Evolutionary conservation across 2,113 vertebrate species (phyloP).

Genomic region (Poeciliopsis retropinna): DNA sequence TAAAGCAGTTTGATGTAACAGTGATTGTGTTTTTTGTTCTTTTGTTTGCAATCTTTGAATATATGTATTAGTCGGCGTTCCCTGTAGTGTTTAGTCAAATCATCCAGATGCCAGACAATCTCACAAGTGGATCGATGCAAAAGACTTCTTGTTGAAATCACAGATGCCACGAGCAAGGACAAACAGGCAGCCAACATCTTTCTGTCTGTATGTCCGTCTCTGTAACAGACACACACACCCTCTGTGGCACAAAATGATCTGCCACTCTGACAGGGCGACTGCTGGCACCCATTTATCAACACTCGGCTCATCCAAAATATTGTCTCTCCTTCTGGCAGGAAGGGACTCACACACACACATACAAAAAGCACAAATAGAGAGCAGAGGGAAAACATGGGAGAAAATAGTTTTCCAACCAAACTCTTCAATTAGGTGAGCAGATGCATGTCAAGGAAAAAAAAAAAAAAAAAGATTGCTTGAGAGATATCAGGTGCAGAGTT

Average conservation of each 20-base stretch:
- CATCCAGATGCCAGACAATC: slow-evolving; percentile 47
- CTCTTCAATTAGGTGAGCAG: slow-evolving; percentile 50
- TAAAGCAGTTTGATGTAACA: slow-evolving; percentile 13
- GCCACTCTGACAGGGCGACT: slow-evolving; percentile 66
- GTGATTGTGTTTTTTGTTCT: not conserved
- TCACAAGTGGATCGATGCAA: slow-evolving; percentile 59
- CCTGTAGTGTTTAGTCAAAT: slow-evolving; percentile 35
- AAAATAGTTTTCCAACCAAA: slow-evolving; percentile 25
- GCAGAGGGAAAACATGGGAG: slow-evolving; percentile 17
- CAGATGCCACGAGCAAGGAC: slow-evolving; percentile 64
- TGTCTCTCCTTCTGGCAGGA: slow-evolving; percentile 66
- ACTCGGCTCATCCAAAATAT: slow-evolving; percentile 61
- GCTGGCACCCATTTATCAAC: slow-evolving; percentile 69
- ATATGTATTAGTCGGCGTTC: not conserved
- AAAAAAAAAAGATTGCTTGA: slow-evolving; percentile 15
- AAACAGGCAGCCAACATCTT: slow-evolving; percentile 50
- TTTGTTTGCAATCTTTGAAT: not conserved
- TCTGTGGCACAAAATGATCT: slow-evolving; percentile 70
- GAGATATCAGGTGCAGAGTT: slow-evolving; percentile 21
- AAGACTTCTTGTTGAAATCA: slow-evolving; percentile 55
- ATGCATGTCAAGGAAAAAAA: slow-evolving; percentile 6
- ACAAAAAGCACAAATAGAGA: slow-evolving; percentile 56
- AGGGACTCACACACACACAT: slow-evolving; percentile 63
- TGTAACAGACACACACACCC: slow-evolving; percentile 24
- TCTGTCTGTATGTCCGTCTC: slow-evolving; percentile 21